Evolutionary conservation across 2,113 vertebrate species (phyloP), one percentile per base, ranked within the genome.

Genomic region (Capricornis sumatraensis): DNA sequence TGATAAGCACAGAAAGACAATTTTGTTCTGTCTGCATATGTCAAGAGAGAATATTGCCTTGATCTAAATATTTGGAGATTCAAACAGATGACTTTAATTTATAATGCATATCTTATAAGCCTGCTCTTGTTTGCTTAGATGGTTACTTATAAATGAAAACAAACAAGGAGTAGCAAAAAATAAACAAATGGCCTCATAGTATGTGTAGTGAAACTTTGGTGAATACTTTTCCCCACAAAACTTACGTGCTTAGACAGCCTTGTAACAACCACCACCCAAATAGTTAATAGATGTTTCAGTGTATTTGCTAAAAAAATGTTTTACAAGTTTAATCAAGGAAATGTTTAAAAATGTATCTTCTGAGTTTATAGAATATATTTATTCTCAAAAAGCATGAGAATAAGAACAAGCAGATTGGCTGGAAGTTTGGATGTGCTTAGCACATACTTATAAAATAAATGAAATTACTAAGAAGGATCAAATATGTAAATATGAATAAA

Each of bases 41-140:
- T 96, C 97, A 97, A 97, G 90, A 98, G 98, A 19, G 92, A 98
- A 89, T 96, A 97, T 53, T 98, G 50, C 74, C 57, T 76, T 81
- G 30, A 95, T 98, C 50, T 85, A 96, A 97, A 92, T 96, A 91
- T 96, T 96, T 97, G 62, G 96, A 98, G 94, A 98, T 97, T 97
- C 93, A 95, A 60, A 98, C 94, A 97, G 87, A 25, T 10, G 87
- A 89, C 71, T 96, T 96, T 98, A 98, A 98, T 97, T 89, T 96
- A 95, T 97, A 91, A 97, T 98, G 95, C 97, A 91, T 96, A 97
- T 95, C 62, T 96, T 98, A 74, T 82, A 88, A 96, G 45, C 84
- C 93, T 96, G 57, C 27, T 92, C n/a, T 81, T 13, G 87, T 96
- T 97, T 97, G 95, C 90, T 85, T 67, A 94, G 94, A 53, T 87